These are phyloP conservation scores for Acanthaster planci DNA, from an alignment of 35 echinoderm and acorn worm species.

Conservation along the genomic window DNA sequence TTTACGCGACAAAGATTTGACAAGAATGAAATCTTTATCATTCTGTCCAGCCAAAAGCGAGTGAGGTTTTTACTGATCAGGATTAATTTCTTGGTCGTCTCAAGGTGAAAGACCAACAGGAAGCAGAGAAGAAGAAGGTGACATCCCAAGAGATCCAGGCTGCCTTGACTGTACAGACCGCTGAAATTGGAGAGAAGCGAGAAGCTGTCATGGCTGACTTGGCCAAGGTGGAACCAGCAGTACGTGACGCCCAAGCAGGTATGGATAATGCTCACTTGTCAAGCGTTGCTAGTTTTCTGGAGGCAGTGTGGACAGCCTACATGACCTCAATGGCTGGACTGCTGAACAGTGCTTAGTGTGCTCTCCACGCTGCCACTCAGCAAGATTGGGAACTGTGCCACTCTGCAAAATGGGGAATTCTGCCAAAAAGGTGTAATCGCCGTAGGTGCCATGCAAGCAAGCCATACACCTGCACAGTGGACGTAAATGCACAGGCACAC, in stretches of 20 bases:
- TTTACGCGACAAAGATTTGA: too few species aligned
- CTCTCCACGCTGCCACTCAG: not conserved
- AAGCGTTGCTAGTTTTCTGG: not conserved
- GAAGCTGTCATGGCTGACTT: slow-evolving; percentile 77
- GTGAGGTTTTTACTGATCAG: too few species aligned
- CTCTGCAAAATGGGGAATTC: too few species aligned
- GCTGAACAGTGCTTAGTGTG: not conserved
- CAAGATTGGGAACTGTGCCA: not conserved
- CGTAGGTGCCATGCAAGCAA: too few species aligned
- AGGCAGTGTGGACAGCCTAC: too few species aligned
- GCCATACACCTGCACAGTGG: too few species aligned
- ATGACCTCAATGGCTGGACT: too few species aligned
- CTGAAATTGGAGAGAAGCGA: slow-evolving; percentile 82
- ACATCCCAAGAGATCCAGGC: slow-evolving; percentile 95
- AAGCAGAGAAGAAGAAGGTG: slow-evolving; percentile 99
- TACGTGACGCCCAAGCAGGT: slow-evolving; percentile 93
- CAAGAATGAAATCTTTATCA: too few species aligned
- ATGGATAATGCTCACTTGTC: too few species aligned
- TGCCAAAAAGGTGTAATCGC: too few species aligned
- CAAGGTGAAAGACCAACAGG: slow-evolving; percentile 99
- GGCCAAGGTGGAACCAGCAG: slow-evolving; percentile 94
- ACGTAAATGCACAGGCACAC: too few species aligned
- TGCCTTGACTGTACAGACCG: slow-evolving; percentile 77
- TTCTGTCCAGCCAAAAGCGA: too few species aligned
- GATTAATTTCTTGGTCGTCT: not conserved